These are phyloP conservation scores for Telmatochromis sp. DNA, from an alignment of 2,113 vertebrate species.

Conservation along the genomic window DNA sequence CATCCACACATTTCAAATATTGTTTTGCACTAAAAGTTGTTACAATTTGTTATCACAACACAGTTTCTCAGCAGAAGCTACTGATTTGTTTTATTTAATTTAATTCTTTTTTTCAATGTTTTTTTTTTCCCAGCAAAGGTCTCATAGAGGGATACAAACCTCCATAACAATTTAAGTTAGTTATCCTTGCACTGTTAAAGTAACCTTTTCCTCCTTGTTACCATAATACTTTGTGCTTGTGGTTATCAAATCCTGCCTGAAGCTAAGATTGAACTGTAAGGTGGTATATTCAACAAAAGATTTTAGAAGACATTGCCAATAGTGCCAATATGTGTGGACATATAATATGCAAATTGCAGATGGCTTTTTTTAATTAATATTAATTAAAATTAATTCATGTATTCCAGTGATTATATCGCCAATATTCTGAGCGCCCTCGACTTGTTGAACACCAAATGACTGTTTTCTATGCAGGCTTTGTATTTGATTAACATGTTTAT, in stretches of 20 bases:
- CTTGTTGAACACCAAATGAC: slow-evolving; percentile 46
- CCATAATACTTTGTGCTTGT: not conserved
- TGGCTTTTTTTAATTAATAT: slow-evolving; percentile 5
- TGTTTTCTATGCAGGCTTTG: slow-evolving; percentile 58
- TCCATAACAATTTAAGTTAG: not conserved
- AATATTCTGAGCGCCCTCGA: slow-evolving; percentile 28
- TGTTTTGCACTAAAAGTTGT: not conserved
- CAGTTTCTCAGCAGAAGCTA: not conserved
- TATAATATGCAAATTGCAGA: slow-evolving; percentile 26
- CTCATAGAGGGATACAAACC: not conserved
- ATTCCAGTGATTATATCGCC: slow-evolving; percentile 41
- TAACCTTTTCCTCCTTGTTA: not conserved
- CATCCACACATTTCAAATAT: not conserved
- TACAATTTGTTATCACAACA: not conserved
- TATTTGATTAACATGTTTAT: slow-evolving; percentile 70
- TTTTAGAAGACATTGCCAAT: not conserved
- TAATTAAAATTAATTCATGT: slow-evolving; percentile 46
- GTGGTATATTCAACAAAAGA: not conserved
- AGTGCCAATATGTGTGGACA: not conserved
- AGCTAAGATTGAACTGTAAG: not conserved
- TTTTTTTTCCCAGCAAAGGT: not conserved
- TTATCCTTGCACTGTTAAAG: not conserved
- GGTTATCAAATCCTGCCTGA: not conserved
- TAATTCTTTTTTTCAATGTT: not conserved
- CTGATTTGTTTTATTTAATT: not conserved